Conservation (phyloP, 2,797 vertebrate species). For the Iguana delicatissima region DNA sequence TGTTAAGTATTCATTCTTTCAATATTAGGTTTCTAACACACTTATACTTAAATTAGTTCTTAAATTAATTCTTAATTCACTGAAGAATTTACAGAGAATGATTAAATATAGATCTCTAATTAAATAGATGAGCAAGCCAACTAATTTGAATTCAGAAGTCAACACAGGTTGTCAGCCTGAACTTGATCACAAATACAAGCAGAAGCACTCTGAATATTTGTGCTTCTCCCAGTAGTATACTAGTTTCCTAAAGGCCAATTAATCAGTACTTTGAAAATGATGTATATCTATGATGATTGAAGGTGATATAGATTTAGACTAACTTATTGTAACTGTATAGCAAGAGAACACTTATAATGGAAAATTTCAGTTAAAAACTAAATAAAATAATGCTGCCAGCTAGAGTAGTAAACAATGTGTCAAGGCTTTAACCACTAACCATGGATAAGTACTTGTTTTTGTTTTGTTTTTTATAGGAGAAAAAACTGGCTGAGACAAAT, state of each 20-base stretch:
- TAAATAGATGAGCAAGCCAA: accelerated
- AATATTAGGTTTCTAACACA: background rate
- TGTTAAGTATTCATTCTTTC: background rate
- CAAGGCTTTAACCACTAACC: too few species aligned
- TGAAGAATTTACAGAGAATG: background rate
- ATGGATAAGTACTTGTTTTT: too few species aligned
- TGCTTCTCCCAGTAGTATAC: background rate
- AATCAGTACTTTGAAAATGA: too few species aligned
- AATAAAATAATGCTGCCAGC: too few species aligned
- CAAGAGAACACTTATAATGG: too few species aligned
- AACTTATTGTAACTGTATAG: too few species aligned
- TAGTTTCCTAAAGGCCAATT: background rate
- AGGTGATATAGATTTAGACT: too few species aligned
- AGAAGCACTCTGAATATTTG: background rate
- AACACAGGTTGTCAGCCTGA: background rate
- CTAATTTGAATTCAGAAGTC: background rate
- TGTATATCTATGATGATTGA: too few species aligned
- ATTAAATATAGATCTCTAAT: background rate
- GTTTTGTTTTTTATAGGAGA: too few species aligned
- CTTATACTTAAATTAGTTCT: background rate
- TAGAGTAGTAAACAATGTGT: too few species aligned
- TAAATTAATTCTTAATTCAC: slow-evolving; percentile 14
- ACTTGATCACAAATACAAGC: background rate
- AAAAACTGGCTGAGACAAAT: too few species aligned
- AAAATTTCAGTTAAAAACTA: too few species aligned